These are phyloP conservation scores for Microhierax caerulescens DNA, from an alignment of 2,797 vertebrate species.

Conservation along the genomic window DNA sequence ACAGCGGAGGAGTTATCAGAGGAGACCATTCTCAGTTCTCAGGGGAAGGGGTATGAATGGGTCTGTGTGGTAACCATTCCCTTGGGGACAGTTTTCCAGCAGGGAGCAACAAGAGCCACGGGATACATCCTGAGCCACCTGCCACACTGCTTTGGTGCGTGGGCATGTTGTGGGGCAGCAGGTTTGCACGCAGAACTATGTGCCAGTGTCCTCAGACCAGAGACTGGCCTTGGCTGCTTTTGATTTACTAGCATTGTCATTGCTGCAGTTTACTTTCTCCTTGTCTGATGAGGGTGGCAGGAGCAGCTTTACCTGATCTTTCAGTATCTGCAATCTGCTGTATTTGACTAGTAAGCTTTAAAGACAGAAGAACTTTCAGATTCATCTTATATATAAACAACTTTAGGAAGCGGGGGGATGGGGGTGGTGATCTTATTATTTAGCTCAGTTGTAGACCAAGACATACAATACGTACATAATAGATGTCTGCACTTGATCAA, in stretches of 20 bases:
- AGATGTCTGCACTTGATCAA: neutral
- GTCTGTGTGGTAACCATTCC: neutral
- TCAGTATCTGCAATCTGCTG: neutral
- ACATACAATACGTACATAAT: neutral
- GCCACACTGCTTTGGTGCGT: neutral
- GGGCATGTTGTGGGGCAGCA: fast-evolving
- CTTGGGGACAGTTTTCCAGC: neutral
- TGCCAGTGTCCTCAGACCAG: neutral
- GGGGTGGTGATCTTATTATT: neutral
- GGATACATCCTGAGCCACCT: neutral
- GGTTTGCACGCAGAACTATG: neutral
- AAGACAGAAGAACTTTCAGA: neutral
- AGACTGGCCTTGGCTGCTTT: neutral
- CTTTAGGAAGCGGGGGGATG: neutral
- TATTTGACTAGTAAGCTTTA: neutral
- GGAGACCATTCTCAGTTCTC: neutral
- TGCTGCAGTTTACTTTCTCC: neutral
- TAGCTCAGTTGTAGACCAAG: neutral
- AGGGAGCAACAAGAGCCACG: neutral
- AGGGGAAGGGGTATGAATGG: neutral
- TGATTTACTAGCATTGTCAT: neutral
- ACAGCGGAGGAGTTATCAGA: neutral
- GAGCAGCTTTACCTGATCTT: neutral
- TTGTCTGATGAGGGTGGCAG: neutral
- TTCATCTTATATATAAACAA: neutral